Evolutionary conservation across 2,113 vertebrate genomes (phyloP).

Genomic region (Odocoileus virginianus): DNA sequence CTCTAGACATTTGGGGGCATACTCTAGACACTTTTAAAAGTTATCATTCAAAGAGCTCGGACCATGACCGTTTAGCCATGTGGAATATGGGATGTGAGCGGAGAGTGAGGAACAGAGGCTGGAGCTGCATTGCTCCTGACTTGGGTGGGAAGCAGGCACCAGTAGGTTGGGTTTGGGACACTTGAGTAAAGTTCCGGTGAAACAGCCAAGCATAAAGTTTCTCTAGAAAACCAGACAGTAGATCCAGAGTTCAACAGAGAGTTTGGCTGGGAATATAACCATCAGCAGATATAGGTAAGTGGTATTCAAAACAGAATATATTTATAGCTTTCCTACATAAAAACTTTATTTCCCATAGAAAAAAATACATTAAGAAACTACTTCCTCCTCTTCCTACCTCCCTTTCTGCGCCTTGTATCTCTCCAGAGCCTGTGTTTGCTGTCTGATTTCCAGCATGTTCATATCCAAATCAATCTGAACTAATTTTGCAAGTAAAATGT

Average conservation of each 20-base stretch:
- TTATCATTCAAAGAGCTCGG: background rate
- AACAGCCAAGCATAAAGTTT: background rate
- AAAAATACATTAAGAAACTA: background rate
- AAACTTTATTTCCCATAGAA: background rate
- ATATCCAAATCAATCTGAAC: slow-evolving; percentile 60
- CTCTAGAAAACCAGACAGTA: background rate
- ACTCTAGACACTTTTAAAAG: background rate
- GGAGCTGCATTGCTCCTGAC: background rate
- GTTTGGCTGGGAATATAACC: background rate
- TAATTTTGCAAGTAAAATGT: slow-evolving; percentile 68
- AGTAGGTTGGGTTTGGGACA: background rate
- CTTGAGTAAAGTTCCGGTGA: background rate
- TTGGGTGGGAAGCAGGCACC: background rate
- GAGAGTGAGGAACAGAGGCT: background rate
- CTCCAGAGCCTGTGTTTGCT: background rate
- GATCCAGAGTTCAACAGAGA: background rate
- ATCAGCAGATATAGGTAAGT: background rate
- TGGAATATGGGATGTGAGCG: background rate
- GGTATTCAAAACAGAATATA: background rate
- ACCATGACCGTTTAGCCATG: background rate
- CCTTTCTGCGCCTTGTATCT: background rate
- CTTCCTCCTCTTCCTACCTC: background rate
- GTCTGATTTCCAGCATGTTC: slow-evolving; percentile 22
- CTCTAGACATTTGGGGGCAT: background rate
- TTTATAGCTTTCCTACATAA: background rate